Evolutionary conservation across 1,140 invertebrate genomes (phyloP), one percentile per base, ranked within the genome.

Genomic region (Pogonomyrmex californicus): DNA sequence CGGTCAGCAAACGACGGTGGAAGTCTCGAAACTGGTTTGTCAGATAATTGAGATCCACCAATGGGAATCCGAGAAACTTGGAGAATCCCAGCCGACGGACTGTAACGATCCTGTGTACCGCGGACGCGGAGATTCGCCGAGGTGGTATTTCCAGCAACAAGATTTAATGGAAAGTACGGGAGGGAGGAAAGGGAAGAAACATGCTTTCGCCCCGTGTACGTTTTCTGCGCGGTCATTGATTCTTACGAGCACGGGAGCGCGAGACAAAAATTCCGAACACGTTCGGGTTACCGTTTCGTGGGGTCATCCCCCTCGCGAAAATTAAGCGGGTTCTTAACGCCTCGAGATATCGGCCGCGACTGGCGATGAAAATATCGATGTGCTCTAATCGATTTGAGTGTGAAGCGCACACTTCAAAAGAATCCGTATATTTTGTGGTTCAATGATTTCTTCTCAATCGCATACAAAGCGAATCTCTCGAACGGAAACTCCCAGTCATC

Each of bases 31-130:
- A 66, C 82, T 76, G 71, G 82, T 78, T 76, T 85, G 71, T 85
- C 71, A 60, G 71, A 85, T 85, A 85, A 85, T 85, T 86, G 60
- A 82, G 87, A 63, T 88, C 75, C 47, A 77, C 83, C 87, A 86
- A 89, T 86, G 77, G 86, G 87, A 90, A 89, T 90, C 79, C 87
- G 77, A 63, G 87, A 87, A 90, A 90, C 87, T 89, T 73, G 85
- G 71, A 77, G 87, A 90, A 90, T 90, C 88, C 77, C 77, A 12
- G 33, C 36, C 54, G 86, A 65, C 58, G 36, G 58, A 51, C 56
- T 76, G 12, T 78, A 85, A 85, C 82, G 82, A 60, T 86, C 23
- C 36, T 79, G 65, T 30, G 44, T 47, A 56, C 51, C 60, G 56
- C 70, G 66, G 73, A 66, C 47, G 54, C 44, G 41, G 41, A 73